Conservation (phyloP, 2,888 invertebrate species). For the Oscheius sp. region DNA sequence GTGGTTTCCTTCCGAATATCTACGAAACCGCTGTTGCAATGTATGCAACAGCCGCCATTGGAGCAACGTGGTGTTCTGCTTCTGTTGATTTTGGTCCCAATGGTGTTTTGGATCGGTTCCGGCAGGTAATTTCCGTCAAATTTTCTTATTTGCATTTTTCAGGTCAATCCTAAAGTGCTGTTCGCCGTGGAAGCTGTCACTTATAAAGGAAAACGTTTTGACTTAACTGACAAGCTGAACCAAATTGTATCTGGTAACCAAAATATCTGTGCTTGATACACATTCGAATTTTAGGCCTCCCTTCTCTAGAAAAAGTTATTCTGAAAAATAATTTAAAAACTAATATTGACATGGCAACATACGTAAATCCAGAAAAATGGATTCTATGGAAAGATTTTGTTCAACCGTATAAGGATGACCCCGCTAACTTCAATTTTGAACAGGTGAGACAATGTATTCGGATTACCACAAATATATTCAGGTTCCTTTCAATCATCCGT, state of each 20-base stretch:
- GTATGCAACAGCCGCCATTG: conserved; percentile 77
- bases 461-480: conserved; percentile 51
- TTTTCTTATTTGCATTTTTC: conserved; percentile 50
- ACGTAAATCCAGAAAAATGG: conserved; percentile 45
- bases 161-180: conserved; percentile 77
- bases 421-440: conserved; percentile 39
- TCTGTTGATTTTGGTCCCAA: conserved; percentile 78
- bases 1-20: conserved; percentile 77
- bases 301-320: conserved; percentile 62
- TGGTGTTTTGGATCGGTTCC: conserved; percentile 70
- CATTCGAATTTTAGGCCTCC: conserved; percentile 52
- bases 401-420: neutral
- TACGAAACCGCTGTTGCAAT: conserved; percentile 77
- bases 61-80: conserved; percentile 78
- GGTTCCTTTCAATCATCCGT: conserved; percentile 78
- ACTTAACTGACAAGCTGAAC: conserved; percentile 76
- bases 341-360: conserved; percentile 43
- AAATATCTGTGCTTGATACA: neutral
- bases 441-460: conserved; percentile 26
- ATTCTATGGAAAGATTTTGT: conserved; percentile 46
- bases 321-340: conserved; percentile 52
- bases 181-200: conserved; percentile 77
- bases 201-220: conserved; percentile 77
- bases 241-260: conserved; percentile 73
- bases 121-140: conserved; percentile 58